These are phyloP conservation scores for Micoletzkya japonica DNA, from an alignment of 2,888 invertebrate genomes.

Conservation along the genomic window DNA sequence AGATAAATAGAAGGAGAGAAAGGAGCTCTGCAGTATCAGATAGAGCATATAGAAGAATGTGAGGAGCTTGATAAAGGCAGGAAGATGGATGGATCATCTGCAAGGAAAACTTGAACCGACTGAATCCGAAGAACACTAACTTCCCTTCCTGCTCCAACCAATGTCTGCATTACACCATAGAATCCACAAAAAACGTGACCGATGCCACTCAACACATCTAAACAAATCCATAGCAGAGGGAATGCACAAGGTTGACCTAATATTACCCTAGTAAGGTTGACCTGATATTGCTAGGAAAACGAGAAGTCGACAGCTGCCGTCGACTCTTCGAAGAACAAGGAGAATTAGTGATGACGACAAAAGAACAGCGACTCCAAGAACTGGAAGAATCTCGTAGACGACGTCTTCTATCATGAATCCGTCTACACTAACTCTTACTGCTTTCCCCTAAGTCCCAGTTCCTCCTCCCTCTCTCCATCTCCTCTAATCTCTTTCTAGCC, in stretches of 20 bases:
- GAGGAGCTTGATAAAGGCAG: slow-evolving; percentile 34
- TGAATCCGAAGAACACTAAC: background rate
- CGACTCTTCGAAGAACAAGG: background rate
- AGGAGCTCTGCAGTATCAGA: slow-evolving; percentile 34
- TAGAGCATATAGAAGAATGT: slow-evolving; percentile 33
- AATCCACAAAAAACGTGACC: slow-evolving; percentile 6
- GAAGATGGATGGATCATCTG: slow-evolving; percentile 31
- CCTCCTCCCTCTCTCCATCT: no score
- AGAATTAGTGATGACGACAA: slow-evolving; percentile 1
- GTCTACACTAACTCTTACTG: no score
- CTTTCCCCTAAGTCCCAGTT: no score
- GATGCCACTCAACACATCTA: slow-evolving; percentile 7
- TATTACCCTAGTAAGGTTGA: background rate
- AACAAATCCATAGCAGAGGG: background rate
- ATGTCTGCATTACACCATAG: slow-evolving; percentile 15
- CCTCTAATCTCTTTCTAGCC: no score
- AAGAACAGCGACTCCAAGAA: slow-evolving; percentile 40
- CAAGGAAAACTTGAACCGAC: background rate
- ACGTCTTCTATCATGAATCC: slow-evolving; percentile 52
- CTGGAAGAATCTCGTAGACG: slow-evolving; percentile 44
- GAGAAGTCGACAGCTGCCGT: slow-evolving; percentile 7
- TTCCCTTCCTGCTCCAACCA: background rate
- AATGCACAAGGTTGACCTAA: background rate
- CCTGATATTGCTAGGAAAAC: slow-evolving; percentile 16
- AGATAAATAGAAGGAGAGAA: slow-evolving; percentile 27